A percentile compares a stretch with the other conserved stretches of the same genome.
phyloP scores from a whole-genome alignment of 2,888 invertebrate species.

The Portevinia maculata region DNA sequence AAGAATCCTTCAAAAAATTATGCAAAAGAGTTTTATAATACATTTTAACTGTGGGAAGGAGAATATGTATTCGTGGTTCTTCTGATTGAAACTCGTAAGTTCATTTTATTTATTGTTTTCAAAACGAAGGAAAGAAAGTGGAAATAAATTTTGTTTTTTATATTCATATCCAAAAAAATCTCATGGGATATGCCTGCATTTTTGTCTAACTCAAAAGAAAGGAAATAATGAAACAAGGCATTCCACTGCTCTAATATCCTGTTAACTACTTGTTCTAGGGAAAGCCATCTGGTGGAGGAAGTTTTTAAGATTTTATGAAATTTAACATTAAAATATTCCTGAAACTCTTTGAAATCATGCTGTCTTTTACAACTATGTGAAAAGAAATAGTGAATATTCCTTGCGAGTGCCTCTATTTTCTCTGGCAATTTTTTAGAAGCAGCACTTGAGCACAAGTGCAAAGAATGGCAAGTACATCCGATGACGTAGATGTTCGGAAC shows the following conservation, averaged over 20 bases:
- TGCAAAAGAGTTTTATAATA: constrained; percentile 25
- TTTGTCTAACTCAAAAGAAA: constrained; percentile 34
- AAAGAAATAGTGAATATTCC: constrained; percentile 76
- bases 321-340: constrained; percentile 75
- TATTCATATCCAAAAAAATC: constrained; percentile 34
- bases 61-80: constrained; percentile 19
- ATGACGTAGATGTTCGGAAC: constrained; percentile 75
- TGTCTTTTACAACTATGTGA: constrained; percentile 77
- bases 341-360: constrained; percentile 75
- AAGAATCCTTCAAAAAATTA: constrained; percentile 16
- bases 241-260: constrained; percentile 54
- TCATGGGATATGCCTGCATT: constrained; percentile 20
- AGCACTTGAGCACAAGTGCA: constrained; percentile 75
- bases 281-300: constrained; percentile 77
- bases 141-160: constrained; percentile 29
- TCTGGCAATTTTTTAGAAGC: constrained; percentile 76
- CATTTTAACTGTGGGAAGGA: constrained; percentile 15
- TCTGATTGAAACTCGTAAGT: constrained; percentile 36
- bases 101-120: constrained; percentile 40
- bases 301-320: constrained; percentile 76
- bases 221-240: constrained; percentile 46
- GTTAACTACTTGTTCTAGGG: constrained; percentile 72
- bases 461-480: constrained; percentile 77
- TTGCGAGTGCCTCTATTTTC: constrained; percentile 74
- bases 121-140: constrained; percentile 25